Conservation (phyloP, 37 sponge, comb jelly and placozoan species). For the Halichondria panicea region DNA sequence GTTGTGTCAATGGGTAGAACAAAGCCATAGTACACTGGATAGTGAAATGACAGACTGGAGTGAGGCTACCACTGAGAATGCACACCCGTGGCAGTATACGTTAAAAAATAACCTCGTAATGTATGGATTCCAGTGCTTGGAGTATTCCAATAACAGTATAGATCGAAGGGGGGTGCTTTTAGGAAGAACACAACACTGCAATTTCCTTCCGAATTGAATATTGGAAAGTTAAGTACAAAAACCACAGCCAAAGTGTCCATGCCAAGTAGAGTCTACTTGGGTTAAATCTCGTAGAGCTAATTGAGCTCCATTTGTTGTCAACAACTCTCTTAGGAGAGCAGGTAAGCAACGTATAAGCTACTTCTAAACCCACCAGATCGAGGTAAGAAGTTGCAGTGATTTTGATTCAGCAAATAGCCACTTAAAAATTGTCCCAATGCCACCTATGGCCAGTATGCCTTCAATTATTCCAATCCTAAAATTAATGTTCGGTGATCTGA, state of each 20-base stretch:
- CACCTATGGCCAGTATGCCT: conserved; percentile 22
- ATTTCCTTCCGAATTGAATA: conserved; percentile 29
- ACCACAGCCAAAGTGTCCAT: too few relatives aligned
- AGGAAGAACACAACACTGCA: conserved; percentile 24
- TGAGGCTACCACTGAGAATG: too few relatives aligned
- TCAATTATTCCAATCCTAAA: conserved; percentile 46
- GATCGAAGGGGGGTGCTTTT: conserved; percentile 30
- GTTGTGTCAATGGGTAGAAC: too few relatives aligned
- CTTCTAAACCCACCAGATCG: conserved; percentile 7
- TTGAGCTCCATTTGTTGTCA: conserved; percentile 2
- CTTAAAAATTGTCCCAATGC: conserved; percentile 9
- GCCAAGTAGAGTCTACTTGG: too few relatives aligned
- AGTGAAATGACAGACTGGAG: too few relatives aligned
- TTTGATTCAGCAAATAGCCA: conserved; percentile 32
- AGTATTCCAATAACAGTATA: conserved; percentile 38
- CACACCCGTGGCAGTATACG: too few relatives aligned
- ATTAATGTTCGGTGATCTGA: conserved; percentile 46
- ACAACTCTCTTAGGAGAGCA: conserved; percentile 13
- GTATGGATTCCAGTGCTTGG: not conserved
- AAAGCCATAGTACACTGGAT: too few relatives aligned
- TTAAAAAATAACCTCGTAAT: too few relatives aligned
- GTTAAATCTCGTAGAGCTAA: not conserved
- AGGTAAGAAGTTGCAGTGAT: conserved; percentile 40
- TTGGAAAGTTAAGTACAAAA: not conserved
- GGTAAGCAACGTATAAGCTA: conserved; percentile 4